Conservation (phyloP, 64 coral and sea anemone species). For the Stichodactyla mertensii region DNA sequence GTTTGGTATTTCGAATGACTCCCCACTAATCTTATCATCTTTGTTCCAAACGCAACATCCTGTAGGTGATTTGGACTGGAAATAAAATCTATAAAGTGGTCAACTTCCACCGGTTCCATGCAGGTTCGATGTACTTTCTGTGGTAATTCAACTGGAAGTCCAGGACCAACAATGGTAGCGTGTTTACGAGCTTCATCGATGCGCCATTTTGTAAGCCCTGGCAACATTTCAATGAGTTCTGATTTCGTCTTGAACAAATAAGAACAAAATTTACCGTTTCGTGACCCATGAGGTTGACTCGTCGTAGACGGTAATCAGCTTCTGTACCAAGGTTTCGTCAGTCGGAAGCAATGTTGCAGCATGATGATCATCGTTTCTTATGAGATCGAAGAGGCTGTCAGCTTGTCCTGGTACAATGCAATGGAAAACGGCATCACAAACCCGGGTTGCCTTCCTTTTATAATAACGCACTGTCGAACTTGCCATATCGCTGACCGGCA, state of each 20-base stretch:
- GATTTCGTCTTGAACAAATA: conserved; percentile 55
- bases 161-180: not conserved
- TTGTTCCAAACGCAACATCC: not conserved
- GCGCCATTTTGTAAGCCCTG: conserved; percentile 32
- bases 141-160: not conserved
- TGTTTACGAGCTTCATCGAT: conserved; percentile 47
- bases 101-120: conserved; percentile 10
- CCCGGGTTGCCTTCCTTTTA: conserved; percentile 27
- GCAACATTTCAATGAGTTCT: conserved; percentile 18
- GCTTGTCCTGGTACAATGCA: conserved; percentile 46
- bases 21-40: no score
- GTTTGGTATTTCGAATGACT: no score
- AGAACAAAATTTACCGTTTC: conserved; percentile 28
- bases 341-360: not conserved
- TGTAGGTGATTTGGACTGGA: conserved; percentile 33
- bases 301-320: conserved; percentile 39
- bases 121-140: not conserved
- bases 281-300: conserved; percentile 44
- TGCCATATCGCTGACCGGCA: conserved; percentile 13
- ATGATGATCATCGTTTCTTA: not conserved
- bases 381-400: not conserved
- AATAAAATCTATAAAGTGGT: conserved; percentile 54
- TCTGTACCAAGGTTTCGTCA: not conserved
- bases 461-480: conserved; percentile 30
- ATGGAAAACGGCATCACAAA: conserved; percentile 6